Percentiles rank a stretch among this genome's conserved stretches.
Conservation (phyloP, 2,113 vertebrate species). For the Bambusicola thoracicus region DNA sequence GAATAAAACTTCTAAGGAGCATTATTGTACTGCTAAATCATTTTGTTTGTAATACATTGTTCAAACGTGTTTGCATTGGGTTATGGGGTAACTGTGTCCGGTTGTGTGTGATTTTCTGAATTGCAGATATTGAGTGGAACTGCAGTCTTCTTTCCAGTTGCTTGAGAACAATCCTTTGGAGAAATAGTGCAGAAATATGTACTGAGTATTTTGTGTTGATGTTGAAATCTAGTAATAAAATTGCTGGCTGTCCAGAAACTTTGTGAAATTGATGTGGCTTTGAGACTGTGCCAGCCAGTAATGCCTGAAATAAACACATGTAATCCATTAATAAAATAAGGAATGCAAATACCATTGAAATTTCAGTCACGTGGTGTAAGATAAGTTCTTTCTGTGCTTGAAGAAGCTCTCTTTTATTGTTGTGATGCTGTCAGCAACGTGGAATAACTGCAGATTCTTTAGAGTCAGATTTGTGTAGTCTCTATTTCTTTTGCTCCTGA, state of each 20-base stretch:
- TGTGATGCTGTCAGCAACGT: background rate
- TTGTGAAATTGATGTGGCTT: background rate
- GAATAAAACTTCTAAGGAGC: background rate
- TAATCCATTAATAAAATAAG: background rate
- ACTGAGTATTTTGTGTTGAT: background rate
- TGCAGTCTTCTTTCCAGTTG: background rate
- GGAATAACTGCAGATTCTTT: background rate
- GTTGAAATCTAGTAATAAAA: background rate
- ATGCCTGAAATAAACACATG: background rate
- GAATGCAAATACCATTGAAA: background rate
- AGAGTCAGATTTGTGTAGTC: background rate
- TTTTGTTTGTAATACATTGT: background rate
- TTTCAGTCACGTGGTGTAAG: background rate
- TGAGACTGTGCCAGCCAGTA: background rate
- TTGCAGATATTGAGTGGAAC: background rate
- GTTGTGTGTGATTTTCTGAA: background rate
- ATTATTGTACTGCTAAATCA: background rate
- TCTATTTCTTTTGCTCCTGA: background rate
- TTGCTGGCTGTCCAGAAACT: background rate
- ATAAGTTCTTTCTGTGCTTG: background rate
- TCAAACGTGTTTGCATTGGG: background rate
- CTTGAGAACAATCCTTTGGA: background rate
- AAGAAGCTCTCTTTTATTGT: background rate
- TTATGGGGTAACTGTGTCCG: background rate
- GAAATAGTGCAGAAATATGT: background rate